These are phyloP conservation scores for Philaethria dido DNA, from an alignment of 2,888 invertebrate genomes.

Conservation along the genomic window DNA sequence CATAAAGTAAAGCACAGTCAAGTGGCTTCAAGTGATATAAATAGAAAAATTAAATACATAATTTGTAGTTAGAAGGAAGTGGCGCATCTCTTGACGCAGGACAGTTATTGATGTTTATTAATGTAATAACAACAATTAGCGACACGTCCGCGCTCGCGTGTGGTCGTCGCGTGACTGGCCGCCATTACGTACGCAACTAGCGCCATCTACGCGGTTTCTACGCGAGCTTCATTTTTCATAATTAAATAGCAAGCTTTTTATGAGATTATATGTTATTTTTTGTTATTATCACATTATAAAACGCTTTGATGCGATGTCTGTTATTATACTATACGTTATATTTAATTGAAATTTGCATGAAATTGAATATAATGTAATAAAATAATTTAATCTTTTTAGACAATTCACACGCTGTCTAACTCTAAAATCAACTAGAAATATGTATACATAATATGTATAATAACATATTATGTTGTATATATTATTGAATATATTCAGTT, in stretches of 20 bases:
- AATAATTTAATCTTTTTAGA: background rate
- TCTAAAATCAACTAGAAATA: too few species aligned
- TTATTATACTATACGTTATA: background rate
- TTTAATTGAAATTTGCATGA: background rate
- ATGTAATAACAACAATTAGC: constrained; percentile 63
- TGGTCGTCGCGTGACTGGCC: constrained; percentile 74
- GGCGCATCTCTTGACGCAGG: constrained; percentile 43
- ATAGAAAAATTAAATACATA: constrained; percentile 3
- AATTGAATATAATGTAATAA: background rate
- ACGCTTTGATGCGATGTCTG: constrained; percentile 5
- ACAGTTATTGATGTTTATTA: constrained; percentile 56
- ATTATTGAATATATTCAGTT: too few species aligned
- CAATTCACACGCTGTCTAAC: background rate
- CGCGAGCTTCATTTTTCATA: constrained; percentile 17
- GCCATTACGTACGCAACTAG: constrained; percentile 56
- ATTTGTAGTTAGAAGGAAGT: constrained; percentile 41
- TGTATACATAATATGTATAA: too few species aligned
- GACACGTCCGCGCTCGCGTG: constrained; percentile 65
- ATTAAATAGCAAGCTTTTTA: constrained; percentile 16
- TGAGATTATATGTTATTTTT: background rate
- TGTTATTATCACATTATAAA: constrained; percentile 18
- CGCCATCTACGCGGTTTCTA: constrained; percentile 46
- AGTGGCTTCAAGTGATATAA: background rate
- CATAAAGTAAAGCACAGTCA: constrained; percentile 3
- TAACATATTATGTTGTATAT: too few species aligned